Evolutionary conservation across 2,888 invertebrate species (phyloP), one percentile per base, ranked within the genome.

Genomic region (Schizotus pectinicornis): DNA sequence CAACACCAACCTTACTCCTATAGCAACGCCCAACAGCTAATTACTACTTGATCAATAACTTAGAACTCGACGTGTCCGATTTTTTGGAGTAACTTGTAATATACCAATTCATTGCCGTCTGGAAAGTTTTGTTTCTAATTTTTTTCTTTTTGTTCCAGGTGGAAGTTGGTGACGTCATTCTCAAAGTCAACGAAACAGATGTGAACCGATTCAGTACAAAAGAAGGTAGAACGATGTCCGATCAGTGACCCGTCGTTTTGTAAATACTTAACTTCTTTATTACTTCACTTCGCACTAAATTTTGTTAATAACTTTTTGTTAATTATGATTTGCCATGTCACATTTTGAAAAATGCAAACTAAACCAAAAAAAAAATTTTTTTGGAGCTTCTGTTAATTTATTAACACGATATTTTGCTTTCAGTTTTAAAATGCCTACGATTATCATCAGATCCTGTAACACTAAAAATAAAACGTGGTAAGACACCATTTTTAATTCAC

Each of bases 351-450:
- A 39, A 30, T 35, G 43, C 43, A 14, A 49, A 49, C 35, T 52
- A 41, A 35, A 47, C 12, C 42, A 33, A 36, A 7, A 31, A 36
- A 7, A 31, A 22, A 58, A 3, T 5, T 22, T 49, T 39, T 34
- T 11, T 13, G 13, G 39, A 13, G 45, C 46, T 61, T 61, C 12
- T 33, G 34, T 52, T 53, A 56, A 62, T 50, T 59, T 48, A 61
- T 59, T 67, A 69, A 68, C 67, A 62, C 60, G 37, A 62, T 65
- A 67, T 67, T 73, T 70, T 71, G 68, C 69, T 76, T 89, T 74
- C 87, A 93, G 94, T 94, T 83, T 85, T 94, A 84, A 94, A 93
- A 90, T 94, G 94, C 84, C 88, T 95, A 79, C 90, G 94, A 79
- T 86, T 95, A 78, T 93, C 94, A 70, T 87, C 91, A 82, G 93